Evolutionary conservation across 2,888 invertebrate species (phyloP), one percentile per base, ranked within the genome.

Genomic region (Pseudoips prasinana): DNA sequence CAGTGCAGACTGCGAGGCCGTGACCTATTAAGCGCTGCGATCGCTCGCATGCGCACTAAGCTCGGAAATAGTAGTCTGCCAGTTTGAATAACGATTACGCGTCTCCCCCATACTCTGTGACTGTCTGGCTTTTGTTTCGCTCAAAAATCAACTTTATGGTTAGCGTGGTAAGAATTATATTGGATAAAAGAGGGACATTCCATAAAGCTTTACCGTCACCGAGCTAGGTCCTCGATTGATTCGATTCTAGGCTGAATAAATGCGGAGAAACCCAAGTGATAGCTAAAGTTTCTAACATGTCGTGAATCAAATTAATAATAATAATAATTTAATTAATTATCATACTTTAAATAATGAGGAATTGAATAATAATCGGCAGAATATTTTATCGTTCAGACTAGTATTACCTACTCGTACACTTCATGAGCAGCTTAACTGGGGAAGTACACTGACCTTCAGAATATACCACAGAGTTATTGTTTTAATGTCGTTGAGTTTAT

Each of bases 51-150:
- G 85, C 84, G 85, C 80, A 60, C 46, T 62, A 50, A 65, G 68
- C 67, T 70, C 71, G 64, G 64, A 70, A 72, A 73, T 68, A 66
- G 58, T 56, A 66, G 76, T 75, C 79, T 71, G 69, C 71, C 76
- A 69, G 75, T 73, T 73, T 76, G 74, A 78, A 76, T 82, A 86
- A 85, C 84, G 85, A 84, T 84, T 81, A 77, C 76, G 61, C 70
- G 69, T 70, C 58, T 59, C 74, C 78, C n/a, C 72, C 69, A 61
- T 53, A 59, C 73, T 66, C 64, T 55, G 64, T 54, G 63, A 56
- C 50, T 67, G 85, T 84, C 86, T 84, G 82, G 73, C 56, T 35
- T 56, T 48, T 28, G 43, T 49, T 63, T 60, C 63, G 58, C 48
- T 36, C 44, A 33, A 76, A 73, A 71, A 47, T 60, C 43, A 39